phyloP scores from a whole-genome alignment of 2,113 vertebrate genomes.

The Xenotilapia longispinis region DNA sequence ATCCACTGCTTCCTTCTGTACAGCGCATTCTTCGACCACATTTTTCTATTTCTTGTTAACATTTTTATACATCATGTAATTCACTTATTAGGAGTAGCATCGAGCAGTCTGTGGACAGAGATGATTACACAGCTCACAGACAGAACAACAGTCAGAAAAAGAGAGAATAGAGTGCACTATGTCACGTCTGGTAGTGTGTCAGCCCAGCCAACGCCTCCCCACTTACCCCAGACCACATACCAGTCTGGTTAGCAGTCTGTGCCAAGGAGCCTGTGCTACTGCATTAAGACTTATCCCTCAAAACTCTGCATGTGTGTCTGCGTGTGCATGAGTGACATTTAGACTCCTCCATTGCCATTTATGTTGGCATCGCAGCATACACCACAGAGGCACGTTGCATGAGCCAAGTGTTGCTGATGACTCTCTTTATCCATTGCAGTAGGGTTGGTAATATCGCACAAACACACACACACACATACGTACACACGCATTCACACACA shows the following conservation, averaged over 20 bases:
- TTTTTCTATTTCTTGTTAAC: background rate
- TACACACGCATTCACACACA: conserved; percentile 22
- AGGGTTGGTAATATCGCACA: conserved; percentile 46
- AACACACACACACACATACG: conserved; percentile 13
- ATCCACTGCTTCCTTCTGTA: background rate
- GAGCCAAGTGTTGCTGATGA: conserved; percentile 61
- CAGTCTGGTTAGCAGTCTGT: conserved; percentile 57
- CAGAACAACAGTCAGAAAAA: conserved; percentile 40
- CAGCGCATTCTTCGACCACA: background rate
- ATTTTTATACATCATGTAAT: background rate
- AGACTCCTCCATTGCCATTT: conserved; percentile 60
- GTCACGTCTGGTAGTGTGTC: conserved; percentile 59
- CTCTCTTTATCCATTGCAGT: conserved; percentile 60
- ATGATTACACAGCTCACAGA: conserved; percentile 24
- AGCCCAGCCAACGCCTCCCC: conserved; percentile 55
- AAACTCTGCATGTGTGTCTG: conserved; percentile 49
- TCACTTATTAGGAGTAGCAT: background rate
- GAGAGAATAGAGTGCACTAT: conserved; percentile 43
- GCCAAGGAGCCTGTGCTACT: conserved; percentile 52
- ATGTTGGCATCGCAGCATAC: conserved; percentile 55
- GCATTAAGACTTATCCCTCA: conserved; percentile 54
- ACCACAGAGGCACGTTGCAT: conserved; percentile 46
- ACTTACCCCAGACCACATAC: conserved; percentile 62
- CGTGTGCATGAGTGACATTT: conserved; percentile 63
- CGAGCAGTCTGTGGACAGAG: conserved; percentile 10